Evolutionary conservation across 2,888 invertebrate species (phyloP).

Genomic region (Polydrusus cervinus): DNA sequence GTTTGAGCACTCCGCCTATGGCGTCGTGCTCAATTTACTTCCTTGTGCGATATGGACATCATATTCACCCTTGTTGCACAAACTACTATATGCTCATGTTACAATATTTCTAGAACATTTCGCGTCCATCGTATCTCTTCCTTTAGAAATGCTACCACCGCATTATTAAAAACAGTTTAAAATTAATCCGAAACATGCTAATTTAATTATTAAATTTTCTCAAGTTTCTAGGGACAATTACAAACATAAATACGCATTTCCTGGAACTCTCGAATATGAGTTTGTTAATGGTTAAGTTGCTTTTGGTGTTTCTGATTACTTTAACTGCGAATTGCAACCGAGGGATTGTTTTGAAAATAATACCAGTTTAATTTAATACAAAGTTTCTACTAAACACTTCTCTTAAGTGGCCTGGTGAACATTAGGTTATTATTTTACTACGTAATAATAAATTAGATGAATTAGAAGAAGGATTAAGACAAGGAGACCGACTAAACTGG

Average conservation of each 20-base stretch:
- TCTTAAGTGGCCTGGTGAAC: conserved; percentile 20
- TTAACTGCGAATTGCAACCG: conserved; percentile 34
- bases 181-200: neutral
- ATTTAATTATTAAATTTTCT: conserved; percentile 21
- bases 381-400: conserved; percentile 31
- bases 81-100: too few species aligned
- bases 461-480: neutral
- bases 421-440: conserved; percentile 3
- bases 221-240: conserved; percentile 23
- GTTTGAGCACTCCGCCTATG: too few species aligned
- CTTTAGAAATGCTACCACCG: neutral
- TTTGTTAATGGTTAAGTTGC: conserved; percentile 41
- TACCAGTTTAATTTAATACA: conserved; percentile 30
- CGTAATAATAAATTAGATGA: neutral
- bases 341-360: conserved; percentile 40
- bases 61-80: too few species aligned
- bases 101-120: too few species aligned
- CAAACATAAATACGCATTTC: conserved; percentile 36
- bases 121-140: too few species aligned
- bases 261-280: conserved; percentile 24
- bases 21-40: too few species aligned
- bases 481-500: neutral
- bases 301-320: conserved; percentile 43
- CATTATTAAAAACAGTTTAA: neutral
- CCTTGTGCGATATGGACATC: too few species aligned